Base-by-base conservation (phyloP, 2,888 invertebrate species). In the Acleris sparsana region DNA sequence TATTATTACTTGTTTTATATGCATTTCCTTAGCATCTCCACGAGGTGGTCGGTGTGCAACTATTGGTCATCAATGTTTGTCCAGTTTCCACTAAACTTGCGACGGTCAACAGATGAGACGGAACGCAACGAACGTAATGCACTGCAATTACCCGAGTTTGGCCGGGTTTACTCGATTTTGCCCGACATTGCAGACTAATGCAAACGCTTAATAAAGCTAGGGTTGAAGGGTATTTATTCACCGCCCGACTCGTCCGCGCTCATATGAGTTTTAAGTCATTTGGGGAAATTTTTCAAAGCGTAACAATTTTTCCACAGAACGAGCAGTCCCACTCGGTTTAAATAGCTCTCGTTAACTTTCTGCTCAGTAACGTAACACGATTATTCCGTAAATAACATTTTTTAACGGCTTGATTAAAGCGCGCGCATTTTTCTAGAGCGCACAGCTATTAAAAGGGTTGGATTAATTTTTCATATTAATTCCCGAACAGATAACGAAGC, bases 331-430 rank as follows among this genome's bases (percentile, higher is more conserved):
- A 70, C 69, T 75, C 73, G 78, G 78, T 79, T 86, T 87, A 88
- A 91, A 90, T 89, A 89, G 83, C 88, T 83, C 90, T 90, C 90
- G 89, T 91, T 91, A 89, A 89, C 89, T 88, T 89, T 80, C 82
- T 79, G 80, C 81, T 79, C 80, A 74, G 85, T 82, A 83, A 84
- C 84, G 82, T 75, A 74, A 73, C 75, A 76, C 82, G 87, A 87
- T 88, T 88, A 89, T 87, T 84, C 86, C 83, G 78, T 80, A 85
- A 85, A 86, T 83, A 82, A 83, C 80, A 83, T 86, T 88, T 81
- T 86, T 85, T 86, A 85, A 84, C 82, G 83, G 82, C 82, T 84
- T 86, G 82, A 87, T 87, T 86, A 86, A 87, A 87, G 84, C 76
- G 75, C 71, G 72, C 72, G 73, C 78, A 76, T 80, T 79, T 79